Base-by-base conservation (phyloP, 2,797 vertebrate species). In the Hippopotamyrus pictus region DNA sequence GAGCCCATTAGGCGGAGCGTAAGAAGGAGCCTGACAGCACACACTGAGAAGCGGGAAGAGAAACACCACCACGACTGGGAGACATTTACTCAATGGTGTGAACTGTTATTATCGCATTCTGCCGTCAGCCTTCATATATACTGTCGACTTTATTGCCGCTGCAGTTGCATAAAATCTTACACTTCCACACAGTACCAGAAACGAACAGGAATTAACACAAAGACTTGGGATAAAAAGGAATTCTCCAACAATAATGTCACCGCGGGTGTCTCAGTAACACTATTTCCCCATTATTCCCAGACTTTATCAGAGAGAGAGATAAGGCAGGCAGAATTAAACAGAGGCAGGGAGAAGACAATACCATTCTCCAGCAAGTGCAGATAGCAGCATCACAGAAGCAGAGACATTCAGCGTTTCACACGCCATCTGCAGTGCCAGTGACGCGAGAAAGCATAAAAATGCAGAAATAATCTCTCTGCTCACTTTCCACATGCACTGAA, bases 241-340 rank as follows among this genome's bases (percentile, higher is more conserved):
- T 82, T 46, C 41, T 82, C 41, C 41, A 46, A 82, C 37, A 79
- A 44, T 79, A 44, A 79, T 82, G 76, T 82, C 76, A 82, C 76
- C 46, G 76, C 41, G 7, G 76, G 37, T 3, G 37, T 46, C 76
- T 82, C 76, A 44, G 17, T 82, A 33, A 53, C 46, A 51, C 2
- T 7, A 54, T 53, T 86, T 86, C 44, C 25, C 9, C 46, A 85
- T 53, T 48, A 50, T 85, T 50, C 44, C 44, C 22, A 85, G 50
- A 50, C 76, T 50, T 25, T 53, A 85, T 85, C 46, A 17, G 48
- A 48, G 83, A n/a, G 51, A 17, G 51, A 29, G 51, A 51, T 86
- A 82, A 82, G 76, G 76, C 73, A 44, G 37, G 73, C 76, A 82
- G 76, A 46, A 82, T 82, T 82, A 82, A 82, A 82, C 76, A 82